Evolutionary conservation across 2,113 vertebrate genomes (phyloP).

Genomic region (Aleadryas rufinucha): DNA sequence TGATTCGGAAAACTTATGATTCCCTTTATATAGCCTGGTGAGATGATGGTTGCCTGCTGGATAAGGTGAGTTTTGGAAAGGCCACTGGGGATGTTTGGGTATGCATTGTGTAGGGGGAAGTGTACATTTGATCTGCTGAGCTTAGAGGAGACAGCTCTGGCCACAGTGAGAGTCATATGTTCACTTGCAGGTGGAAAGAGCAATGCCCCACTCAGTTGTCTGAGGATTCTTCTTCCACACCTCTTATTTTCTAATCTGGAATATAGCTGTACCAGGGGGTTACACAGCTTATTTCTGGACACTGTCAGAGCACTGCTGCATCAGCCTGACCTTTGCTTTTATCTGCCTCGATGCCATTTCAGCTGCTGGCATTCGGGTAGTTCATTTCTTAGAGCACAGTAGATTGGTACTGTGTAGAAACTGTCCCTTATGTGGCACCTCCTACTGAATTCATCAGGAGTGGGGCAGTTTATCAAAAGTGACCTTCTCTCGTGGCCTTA

Average conservation of each 20-base stretch:
- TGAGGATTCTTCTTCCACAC: not conserved
- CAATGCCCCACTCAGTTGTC: not conserved
- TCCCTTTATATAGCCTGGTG: not conserved
- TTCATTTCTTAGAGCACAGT: not conserved
- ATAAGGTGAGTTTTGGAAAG: not conserved
- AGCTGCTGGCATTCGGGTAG: not conserved
- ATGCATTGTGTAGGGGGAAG: not conserved
- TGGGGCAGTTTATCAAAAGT: not conserved
- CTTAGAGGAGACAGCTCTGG: not conserved
- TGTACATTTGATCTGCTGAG: not conserved
- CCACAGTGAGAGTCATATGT: accelerated
- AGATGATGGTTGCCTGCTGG: not conserved
- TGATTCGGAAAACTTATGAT: not conserved
- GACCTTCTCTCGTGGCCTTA: not conserved
- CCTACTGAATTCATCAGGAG: not conserved
- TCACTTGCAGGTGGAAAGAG: not conserved
- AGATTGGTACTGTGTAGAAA: not conserved
- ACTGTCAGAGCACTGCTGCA: not conserved
- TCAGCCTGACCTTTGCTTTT: not conserved
- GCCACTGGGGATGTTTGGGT: not conserved
- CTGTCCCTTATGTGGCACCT: not conserved
- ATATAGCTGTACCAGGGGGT: not conserved
- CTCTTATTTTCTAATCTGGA: not conserved
- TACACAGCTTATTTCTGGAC: not conserved
- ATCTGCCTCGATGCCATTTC: not conserved